These are phyloP conservation scores for Pseudonaja textilis DNA, from an alignment of 2,113 vertebrate genomes.

Conservation along the genomic window DNA sequence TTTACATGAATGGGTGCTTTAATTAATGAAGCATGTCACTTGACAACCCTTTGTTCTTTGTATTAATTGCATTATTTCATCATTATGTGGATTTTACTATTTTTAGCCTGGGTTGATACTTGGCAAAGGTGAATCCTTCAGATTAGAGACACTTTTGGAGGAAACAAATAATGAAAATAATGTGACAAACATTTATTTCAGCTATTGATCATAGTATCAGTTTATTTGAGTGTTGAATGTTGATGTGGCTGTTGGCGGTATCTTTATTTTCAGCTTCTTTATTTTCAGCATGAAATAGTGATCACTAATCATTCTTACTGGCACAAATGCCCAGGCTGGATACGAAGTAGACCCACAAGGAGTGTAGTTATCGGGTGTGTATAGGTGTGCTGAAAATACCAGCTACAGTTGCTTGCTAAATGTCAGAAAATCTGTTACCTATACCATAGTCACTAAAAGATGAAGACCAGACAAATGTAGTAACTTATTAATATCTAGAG, in stretches of 20 bases:
- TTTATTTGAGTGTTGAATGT: not conserved
- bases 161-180: not conserved
- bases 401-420: not conserved
- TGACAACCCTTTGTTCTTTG: slow-evolving; percentile 45
- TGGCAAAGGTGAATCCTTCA: not conserved
- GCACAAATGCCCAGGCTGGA: not conserved
- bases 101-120: slow-evolving; percentile 28
- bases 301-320: not conserved
- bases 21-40: slow-evolving; percentile 41
- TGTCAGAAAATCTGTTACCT: not conserved
- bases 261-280: too few relatives aligned
- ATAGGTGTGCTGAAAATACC: not conserved
- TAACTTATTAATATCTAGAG: not conserved
- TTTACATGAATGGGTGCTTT: slow-evolving; percentile 45
- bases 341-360: not conserved
- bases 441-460: not conserved
- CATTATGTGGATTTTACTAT: slow-evolving; percentile 26
- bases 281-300: not conserved
- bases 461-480: not conserved
- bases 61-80: slow-evolving; percentile 50
- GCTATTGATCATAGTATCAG: not conserved
- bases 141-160: not conserved
- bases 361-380: not conserved
- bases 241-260: not conserved
- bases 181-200: not conserved